Conservation (phyloP, 2,113 vertebrate species). For the Sula dactylatra region DNA sequence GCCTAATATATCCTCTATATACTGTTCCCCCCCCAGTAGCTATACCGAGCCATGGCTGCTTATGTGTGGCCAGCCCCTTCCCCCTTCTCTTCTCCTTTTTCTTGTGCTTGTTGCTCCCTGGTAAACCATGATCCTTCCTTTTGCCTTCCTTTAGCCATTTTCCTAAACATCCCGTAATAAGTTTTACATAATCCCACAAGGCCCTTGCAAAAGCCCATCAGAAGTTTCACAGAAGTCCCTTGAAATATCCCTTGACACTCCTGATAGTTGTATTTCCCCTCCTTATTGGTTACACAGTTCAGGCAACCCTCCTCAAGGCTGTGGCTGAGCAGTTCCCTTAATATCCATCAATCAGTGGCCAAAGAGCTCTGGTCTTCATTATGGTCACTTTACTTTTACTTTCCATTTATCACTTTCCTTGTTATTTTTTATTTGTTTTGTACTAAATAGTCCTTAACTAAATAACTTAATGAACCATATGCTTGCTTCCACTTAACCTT, state of each 20-base stretch:
- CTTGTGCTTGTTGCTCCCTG: background rate
- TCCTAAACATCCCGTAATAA: background rate
- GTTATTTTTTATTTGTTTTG: background rate
- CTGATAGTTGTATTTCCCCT: background rate
- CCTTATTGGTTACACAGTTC: background rate
- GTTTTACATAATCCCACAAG: background rate
- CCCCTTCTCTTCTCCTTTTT: background rate
- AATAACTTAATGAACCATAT: background rate
- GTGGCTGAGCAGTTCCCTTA: background rate
- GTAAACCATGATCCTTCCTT: background rate
- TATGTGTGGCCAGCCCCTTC: rapidly evolving
- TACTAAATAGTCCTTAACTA: background rate
- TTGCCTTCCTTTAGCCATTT: background rate
- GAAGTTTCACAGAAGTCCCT: background rate
- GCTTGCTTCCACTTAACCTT: background rate
- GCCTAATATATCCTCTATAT: background rate
- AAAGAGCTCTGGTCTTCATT: background rate
- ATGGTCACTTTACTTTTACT: background rate
- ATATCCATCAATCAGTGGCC: background rate
- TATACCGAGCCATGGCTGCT: background rate
- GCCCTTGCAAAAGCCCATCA: background rate
- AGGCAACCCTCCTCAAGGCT: background rate
- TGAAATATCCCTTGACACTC: background rate
- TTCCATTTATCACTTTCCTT: background rate
- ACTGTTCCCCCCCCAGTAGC: rapidly evolving